Evolutionary conservation across 2,113 vertebrate species (phyloP).

Genomic region (Cyanistes caeruleus): DNA sequence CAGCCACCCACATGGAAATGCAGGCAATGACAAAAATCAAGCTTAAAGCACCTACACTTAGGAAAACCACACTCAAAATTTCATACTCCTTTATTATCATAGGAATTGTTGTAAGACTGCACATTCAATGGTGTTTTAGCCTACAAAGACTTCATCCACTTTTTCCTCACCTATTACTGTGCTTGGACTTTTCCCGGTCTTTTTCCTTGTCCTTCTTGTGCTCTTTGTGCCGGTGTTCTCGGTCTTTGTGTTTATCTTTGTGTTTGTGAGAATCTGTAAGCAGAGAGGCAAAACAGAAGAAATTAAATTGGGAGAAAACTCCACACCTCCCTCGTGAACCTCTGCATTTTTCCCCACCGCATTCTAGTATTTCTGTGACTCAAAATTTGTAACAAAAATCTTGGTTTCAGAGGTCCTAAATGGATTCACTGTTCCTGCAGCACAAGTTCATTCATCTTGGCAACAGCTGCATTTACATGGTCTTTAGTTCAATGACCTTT

Average conservation of each 20-base stretch:
- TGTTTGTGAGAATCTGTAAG: slow-evolving; percentile 93
- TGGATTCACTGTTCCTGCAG: not conserved
- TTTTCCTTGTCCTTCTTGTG: slow-evolving; percentile 95
- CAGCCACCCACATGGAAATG: not conserved
- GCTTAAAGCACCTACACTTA: slow-evolving; percentile 8
- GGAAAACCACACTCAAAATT: not conserved
- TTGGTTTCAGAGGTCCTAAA: not conserved
- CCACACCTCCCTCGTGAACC: not conserved
- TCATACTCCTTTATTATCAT: not conserved
- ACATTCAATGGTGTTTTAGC: not conserved
- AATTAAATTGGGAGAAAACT: slow-evolving; percentile 18
- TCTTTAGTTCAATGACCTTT: not conserved
- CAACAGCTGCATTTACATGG: not conserved
- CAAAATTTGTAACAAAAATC: not conserved
- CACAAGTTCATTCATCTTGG: slow-evolving; percentile 9
- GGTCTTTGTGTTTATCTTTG: slow-evolving; percentile 96
- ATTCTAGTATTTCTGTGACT: not conserved
- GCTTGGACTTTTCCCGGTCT: slow-evolving; percentile 89
- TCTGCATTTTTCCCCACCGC: not conserved
- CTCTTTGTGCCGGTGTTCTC: slow-evolving; percentile 95
- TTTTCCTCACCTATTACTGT: slow-evolving; percentile 89
- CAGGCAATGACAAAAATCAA: not conserved
- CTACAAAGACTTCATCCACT: not conserved
- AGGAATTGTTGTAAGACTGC: not conserved
- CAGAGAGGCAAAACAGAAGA: slow-evolving; percentile 57